Base-by-base conservation (phyloP, 2,888 invertebrate genomes). In the Drosophila bunnanda region DNA sequence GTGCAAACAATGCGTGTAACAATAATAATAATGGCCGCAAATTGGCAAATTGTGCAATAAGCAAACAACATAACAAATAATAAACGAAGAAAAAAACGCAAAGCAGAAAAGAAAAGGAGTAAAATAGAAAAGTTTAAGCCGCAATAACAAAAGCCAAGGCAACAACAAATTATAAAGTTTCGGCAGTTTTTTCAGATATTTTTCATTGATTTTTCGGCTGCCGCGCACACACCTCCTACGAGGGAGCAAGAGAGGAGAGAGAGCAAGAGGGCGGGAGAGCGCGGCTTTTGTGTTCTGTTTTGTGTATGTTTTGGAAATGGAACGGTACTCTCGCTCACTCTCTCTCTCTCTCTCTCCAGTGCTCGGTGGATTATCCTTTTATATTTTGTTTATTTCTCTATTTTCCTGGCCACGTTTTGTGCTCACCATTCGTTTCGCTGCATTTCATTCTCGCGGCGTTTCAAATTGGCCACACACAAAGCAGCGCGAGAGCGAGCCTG, bases 161-260 rank as follows among this genome's bases (percentile, higher is more conserved):
- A 32, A 57, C 28, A 66, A 57, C 41, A 62, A 69, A 67, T 75
- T 50, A 61, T 32, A 71, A 61, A 72, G 65, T 67, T 75, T 77
- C 72, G 76, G 74, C 66, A 73, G 75, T 79, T 85, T 88, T 89
- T 83, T 52, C 85, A 84, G 72, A 89, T 89, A 86, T 85, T 87
- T 85, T 86, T 86, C 85, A 86, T 86, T 86, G 85, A 86, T 86
- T 86, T 86, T 86, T 86, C 84, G 77, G 67, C 84, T 81, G 79
- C 25, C 25, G 79, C 87, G 82, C 82, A 83, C 65, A 77, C 83
- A 67, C 65, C 74, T 80, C 74, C 74, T 70, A 59, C 61, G 41
- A 28, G 46, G 46, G 28, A 46, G 46, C 46, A 17, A 28, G 28
- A 46, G n/a, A 46, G n/a, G 32, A 38, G 36, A 55, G 56, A 30